Evolutionary conservation across 2,113 vertebrate species (phyloP).

Genomic region (Malaclemys terrapin): DNA sequence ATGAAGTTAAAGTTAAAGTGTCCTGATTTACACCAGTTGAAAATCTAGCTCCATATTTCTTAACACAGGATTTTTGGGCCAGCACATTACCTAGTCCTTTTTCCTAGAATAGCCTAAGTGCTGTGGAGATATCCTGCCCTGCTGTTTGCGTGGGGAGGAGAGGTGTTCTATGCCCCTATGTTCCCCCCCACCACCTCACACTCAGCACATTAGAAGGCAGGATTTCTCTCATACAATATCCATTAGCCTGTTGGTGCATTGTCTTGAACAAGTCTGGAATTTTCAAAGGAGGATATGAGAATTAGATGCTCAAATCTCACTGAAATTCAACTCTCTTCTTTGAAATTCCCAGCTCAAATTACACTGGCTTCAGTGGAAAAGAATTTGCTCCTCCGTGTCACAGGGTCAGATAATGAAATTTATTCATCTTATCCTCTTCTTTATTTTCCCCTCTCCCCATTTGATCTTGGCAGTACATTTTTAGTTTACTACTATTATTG

Average conservation of each 20-base stretch:
- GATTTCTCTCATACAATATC: neutral
- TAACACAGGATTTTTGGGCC: neutral
- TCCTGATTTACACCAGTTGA: neutral
- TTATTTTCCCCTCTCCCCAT: neutral
- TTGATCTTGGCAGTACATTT: constrained; percentile 17
- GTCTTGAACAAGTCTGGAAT: neutral
- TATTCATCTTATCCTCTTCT: neutral
- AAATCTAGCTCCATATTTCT: accelerated
- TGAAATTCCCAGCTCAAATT: constrained; percentile 30
- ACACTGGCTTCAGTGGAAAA: constrained; percentile 9
- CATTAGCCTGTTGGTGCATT: constrained; percentile 10
- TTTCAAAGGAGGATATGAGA: constrained; percentile 4
- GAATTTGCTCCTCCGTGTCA: neutral
- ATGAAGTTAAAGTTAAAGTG: no score
- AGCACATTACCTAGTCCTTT: neutral
- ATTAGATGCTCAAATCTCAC: neutral
- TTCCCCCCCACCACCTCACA: neutral
- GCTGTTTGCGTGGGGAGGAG: neutral
- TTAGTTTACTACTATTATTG: neutral
- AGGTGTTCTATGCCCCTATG: neutral
- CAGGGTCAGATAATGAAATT: constrained; percentile 11
- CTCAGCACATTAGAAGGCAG: neutral
- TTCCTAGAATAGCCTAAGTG: neutral
- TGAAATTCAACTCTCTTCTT: neutral
- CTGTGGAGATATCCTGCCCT: neutral